Evolutionary conservation across 64 coral and sea anemone species (phyloP).

Genomic region (Dendronephthya gigantea): DNA sequence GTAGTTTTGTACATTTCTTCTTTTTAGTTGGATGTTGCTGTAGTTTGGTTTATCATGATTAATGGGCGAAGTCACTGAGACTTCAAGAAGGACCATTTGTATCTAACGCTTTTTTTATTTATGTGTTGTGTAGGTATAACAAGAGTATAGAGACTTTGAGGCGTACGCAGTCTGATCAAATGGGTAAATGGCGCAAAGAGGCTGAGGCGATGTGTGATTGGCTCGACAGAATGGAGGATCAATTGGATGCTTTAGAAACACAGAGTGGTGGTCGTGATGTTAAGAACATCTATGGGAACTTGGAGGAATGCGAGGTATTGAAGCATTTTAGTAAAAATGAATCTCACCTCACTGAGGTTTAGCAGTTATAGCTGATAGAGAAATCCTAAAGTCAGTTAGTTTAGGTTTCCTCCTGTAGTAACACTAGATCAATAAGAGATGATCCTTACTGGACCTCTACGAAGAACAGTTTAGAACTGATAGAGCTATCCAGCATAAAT

Average conservation of each 20-base stretch:
- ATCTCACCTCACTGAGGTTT: no score
- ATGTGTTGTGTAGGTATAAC: background rate
- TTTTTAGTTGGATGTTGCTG: no score
- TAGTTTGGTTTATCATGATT: no score
- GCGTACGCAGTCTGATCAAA: background rate
- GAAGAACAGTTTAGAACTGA: no score
- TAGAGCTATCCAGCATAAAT: no score
- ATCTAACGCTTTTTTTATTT: background rate
- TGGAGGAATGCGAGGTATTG: background rate
- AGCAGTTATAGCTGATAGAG: no score
- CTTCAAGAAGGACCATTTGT: no score
- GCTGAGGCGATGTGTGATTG: conserved; percentile 17
- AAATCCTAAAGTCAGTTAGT: no score
- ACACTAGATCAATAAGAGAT: no score
- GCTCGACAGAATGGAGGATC: background rate
- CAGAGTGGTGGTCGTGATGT: background rate
- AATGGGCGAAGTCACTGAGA: no score
- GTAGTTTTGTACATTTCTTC: background rate
- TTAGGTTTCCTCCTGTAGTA: no score
- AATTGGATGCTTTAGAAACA: background rate
- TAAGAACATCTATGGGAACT: background rate
- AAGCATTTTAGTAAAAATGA: background rate
- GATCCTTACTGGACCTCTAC: no score
- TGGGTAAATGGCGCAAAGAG: background rate
- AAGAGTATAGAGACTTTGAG: background rate